A percentile compares a stretch with the other conserved stretches of the same genome.
phyloP scores from a whole-genome alignment of 2,113 vertebrate species.

The Lagopus muta region DNA sequence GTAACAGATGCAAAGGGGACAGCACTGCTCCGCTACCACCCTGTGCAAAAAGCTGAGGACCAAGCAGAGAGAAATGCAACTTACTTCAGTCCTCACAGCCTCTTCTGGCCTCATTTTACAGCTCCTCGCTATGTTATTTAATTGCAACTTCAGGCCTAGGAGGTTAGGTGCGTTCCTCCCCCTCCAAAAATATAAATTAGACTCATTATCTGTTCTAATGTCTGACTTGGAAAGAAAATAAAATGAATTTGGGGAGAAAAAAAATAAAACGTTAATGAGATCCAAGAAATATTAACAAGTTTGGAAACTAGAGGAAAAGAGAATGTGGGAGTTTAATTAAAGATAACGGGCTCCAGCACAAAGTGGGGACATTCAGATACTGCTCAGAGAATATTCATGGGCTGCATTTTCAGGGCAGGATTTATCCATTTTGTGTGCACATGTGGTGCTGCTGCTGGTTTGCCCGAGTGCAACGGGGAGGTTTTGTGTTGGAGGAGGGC shows the following conservation, averaged over 20 bases:
- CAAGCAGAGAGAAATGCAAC: not conserved
- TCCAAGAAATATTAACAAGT: constrained; percentile 37
- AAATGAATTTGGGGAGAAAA: not conserved
- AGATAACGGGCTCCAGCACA: not conserved
- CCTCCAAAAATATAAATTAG: not conserved
- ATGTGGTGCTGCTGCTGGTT: rapidly evolving
- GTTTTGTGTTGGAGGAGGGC: not conserved
- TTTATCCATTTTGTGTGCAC: rapidly evolving
- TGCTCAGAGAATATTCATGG: not conserved
- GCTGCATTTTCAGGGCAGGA: not conserved
- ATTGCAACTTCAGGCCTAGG: not conserved
- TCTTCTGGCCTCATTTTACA: not conserved
- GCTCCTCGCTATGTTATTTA: rapidly evolving
- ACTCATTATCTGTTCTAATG: constrained; percentile 8
- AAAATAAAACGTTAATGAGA: constrained; percentile 34
- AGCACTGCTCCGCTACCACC: not conserved
- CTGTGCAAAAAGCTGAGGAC: not conserved
- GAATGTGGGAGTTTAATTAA: constrained; percentile 24
- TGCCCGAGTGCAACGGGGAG: not conserved
- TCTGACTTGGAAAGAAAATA: not conserved
- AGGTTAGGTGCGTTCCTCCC: not conserved
- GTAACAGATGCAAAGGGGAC: not conserved
- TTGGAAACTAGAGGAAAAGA: not conserved
- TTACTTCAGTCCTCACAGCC: not conserved
- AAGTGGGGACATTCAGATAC: not conserved